phyloP scores from a whole-genome alignment of 2,888 invertebrate species.

The Euplagia quadripunctaria region DNA sequence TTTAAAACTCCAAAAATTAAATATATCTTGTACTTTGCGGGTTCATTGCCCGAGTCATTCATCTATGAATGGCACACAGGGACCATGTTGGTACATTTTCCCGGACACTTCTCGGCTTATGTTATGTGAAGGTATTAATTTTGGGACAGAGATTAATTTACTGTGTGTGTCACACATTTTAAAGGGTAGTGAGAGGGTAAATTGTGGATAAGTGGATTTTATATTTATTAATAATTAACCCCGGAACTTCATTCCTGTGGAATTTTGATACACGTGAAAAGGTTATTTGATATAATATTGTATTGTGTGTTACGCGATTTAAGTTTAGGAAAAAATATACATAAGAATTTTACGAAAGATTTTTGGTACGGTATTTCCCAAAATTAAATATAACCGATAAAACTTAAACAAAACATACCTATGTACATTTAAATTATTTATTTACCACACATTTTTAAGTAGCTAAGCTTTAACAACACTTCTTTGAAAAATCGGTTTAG shows the following conservation, averaged over 20 bases:
- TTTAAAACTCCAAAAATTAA: neutral
- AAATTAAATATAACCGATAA: too few relatives aligned
- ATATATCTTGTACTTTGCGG: constrained; percentile 10
- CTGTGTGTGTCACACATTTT: constrained; percentile 43
- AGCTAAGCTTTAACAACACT: too few relatives aligned
- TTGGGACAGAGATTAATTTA: constrained; percentile 57
- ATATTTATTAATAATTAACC: constrained; percentile 5
- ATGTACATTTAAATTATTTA: too few relatives aligned
- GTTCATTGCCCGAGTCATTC: constrained; percentile 42
- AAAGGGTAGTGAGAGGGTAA: constrained; percentile 41
- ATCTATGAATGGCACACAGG: constrained; percentile 51
- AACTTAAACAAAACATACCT: too few relatives aligned
- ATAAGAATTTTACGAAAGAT: too few relatives aligned
- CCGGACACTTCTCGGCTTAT: constrained; percentile 33
- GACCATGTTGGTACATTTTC: constrained; percentile 40
- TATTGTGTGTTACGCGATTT: neutral
- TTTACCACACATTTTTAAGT: too few relatives aligned
- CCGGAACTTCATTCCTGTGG: neutral
- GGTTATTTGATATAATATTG: neutral
- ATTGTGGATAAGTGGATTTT: constrained; percentile 30
- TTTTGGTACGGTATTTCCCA: too few relatives aligned
- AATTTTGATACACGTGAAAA: neutral
- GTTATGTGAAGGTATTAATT: constrained; percentile 55
- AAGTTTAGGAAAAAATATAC: too few relatives aligned
- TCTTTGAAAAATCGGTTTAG: too few relatives aligned